phyloP scores from a whole-genome alignment of 2,113 vertebrate species.

The Malaclemys terrapin region DNA sequence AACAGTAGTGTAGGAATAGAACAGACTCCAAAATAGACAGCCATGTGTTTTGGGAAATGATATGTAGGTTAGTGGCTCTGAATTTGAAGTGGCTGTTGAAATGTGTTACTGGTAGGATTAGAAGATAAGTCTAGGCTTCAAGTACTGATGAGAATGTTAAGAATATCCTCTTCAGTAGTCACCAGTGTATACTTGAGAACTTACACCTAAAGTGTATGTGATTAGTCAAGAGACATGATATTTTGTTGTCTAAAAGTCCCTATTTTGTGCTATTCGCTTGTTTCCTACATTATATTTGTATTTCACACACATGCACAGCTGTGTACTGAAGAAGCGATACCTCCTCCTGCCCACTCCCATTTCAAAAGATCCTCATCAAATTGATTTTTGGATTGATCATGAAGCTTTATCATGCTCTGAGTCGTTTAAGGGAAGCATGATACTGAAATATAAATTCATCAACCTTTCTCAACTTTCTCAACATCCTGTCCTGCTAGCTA shows the following conservation, averaged over 20 bases:
- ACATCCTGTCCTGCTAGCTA: not conserved
- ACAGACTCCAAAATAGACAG: slow-evolving; percentile 26
- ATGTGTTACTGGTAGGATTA: slow-evolving; percentile 67
- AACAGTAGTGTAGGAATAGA: not conserved
- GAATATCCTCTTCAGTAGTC: slow-evolving; percentile 49
- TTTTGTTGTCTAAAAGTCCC: slow-evolving; percentile 11
- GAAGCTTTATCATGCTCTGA: not conserved
- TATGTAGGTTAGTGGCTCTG: not conserved
- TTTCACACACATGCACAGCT: not conserved
- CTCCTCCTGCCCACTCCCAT: not conserved
- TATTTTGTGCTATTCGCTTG: not conserved
- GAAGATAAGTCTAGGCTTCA: slow-evolving; percentile 64
- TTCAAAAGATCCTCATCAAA: not conserved
- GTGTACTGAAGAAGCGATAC: not conserved
- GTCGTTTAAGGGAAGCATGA: not conserved
- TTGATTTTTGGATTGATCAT: not conserved
- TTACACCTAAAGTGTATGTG: slow-evolving; percentile 33
- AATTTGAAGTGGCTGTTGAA: slow-evolving; percentile 73
- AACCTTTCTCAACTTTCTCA: not conserved
- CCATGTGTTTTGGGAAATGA: slow-evolving; percentile 52
- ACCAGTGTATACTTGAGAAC: slow-evolving; percentile 20
- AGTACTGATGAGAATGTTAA: slow-evolving; percentile 70
- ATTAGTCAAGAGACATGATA: slow-evolving; percentile 2
- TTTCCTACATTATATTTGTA: not conserved
- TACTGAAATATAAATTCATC: not conserved